Conservation (phyloP, 2,113 vertebrate species). For the Syngnathoides biaculeatus region DNA sequence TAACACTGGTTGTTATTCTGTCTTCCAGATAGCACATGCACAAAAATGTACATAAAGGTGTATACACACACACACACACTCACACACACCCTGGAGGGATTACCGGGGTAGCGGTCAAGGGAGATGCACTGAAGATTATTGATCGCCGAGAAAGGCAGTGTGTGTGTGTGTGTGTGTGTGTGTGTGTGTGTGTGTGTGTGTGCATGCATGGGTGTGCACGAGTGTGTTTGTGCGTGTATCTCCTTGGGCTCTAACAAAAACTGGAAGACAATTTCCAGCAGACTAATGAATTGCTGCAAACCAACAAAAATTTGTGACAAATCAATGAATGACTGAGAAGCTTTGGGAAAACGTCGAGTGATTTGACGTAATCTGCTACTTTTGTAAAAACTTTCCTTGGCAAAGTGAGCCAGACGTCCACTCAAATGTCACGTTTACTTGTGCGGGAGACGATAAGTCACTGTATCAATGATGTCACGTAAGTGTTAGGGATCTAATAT, state of each 20-base stretch:
- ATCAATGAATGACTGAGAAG: not conserved
- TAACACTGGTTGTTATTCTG: too few relatives aligned
- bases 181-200: slow-evolving; percentile 1
- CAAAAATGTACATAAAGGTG: slow-evolving; percentile 20
- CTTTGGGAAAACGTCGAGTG: not conserved
- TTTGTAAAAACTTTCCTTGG: too few relatives aligned
- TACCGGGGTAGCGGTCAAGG: slow-evolving; percentile 49
- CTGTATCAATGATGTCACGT: not conserved
- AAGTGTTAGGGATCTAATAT: not conserved
- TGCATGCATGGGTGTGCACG: too few relatives aligned
- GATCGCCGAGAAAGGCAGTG: slow-evolving; percentile 54
- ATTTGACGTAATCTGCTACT: not conserved
- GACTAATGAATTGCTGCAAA: slow-evolving; percentile 82
- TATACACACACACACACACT: slow-evolving; percentile 26
- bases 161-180: slow-evolving; percentile 1
- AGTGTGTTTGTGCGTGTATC: too few relatives aligned
- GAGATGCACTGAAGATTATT: slow-evolving; percentile 69
- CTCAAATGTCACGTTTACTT: slow-evolving; percentile 4
- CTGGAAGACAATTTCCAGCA: slow-evolving; percentile 84
- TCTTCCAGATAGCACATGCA: slow-evolving; percentile 15
- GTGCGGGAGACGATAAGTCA: too few relatives aligned
- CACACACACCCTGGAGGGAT: slow-evolving; percentile 42
- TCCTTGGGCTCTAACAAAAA: slow-evolving; percentile 87
- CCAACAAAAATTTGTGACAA: not conserved
- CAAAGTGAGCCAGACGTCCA: rapidly evolving